A percentile compares a stretch with the other conserved stretches of the same genome.
Conservation (phyloP, 2,888 invertebrate genomes). For the Heteromyza rotundicornis region DNA sequence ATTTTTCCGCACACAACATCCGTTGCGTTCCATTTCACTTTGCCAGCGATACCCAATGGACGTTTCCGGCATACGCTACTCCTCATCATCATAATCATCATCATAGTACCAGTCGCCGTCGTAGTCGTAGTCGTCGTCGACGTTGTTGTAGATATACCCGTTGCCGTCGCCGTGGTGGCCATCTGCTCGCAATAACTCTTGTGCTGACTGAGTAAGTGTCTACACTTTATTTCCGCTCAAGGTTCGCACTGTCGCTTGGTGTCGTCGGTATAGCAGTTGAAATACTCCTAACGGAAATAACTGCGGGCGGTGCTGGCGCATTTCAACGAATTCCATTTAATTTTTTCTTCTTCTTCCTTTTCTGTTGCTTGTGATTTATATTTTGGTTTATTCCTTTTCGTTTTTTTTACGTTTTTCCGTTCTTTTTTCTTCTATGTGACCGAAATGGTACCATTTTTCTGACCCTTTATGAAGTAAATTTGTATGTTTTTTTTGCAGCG, state of each 20-base stretch:
- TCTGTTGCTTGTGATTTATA: not conserved
- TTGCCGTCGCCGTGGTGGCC: not conserved
- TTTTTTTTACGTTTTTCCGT: not conserved
- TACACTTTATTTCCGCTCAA: constrained; percentile 19
- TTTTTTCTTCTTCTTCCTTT: not conserved
- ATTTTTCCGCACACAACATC: constrained; percentile 10
- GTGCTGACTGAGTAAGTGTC: constrained; percentile 4
- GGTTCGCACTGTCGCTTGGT: not conserved
- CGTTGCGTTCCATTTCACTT: constrained; percentile 14
- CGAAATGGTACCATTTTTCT: no score
- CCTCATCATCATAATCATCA: not conserved
- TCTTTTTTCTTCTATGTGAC: constrained; percentile 2
- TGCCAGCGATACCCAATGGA: not conserved
- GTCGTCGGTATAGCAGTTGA: not conserved
- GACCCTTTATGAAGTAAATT: no score
- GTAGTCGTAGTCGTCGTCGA: not conserved
- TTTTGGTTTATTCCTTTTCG: not conserved
- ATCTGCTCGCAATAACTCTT: constrained; percentile 19
- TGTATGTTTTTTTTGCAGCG: no score
- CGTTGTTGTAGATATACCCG: not conserved
- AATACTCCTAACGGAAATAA: not conserved
- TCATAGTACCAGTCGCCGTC: not conserved
- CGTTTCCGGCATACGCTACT: not conserved
- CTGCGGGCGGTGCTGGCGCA: not conserved
- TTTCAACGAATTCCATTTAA: no score